phyloP scores from a whole-genome alignment of 2,113 vertebrate genomes.

The Calyptomena viridis region DNA sequence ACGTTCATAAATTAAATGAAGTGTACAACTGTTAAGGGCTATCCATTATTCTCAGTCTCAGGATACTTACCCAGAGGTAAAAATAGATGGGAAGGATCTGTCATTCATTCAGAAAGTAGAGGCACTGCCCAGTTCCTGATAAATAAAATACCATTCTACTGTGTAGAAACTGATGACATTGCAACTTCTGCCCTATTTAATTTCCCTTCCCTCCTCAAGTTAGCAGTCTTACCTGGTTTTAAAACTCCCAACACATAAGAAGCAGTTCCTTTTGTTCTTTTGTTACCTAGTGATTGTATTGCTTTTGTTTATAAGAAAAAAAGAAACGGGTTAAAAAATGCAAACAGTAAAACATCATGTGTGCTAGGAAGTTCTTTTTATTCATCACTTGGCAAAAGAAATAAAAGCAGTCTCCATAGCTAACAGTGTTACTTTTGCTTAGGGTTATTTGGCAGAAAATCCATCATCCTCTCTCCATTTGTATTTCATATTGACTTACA shows the following conservation, averaged over 20 bases:
- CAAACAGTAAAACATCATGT: background rate
- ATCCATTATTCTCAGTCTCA: background rate
- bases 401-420: background rate
- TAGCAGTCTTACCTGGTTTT: background rate
- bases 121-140: background rate
- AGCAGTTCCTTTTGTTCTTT: background rate
- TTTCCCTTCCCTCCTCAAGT: background rate
- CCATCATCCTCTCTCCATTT: slow-evolving; percentile 35
- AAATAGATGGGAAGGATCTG: slow-evolving; percentile 7
- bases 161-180: background rate
- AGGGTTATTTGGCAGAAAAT: slow-evolving; percentile 57
- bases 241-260: background rate
- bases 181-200: background rate
- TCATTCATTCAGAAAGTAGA: slow-evolving; percentile 20
- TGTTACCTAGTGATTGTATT: background rate
- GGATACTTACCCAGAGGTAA: slow-evolving; percentile 6
- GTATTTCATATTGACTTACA: slow-evolving; percentile 23
- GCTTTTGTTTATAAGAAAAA: background rate
- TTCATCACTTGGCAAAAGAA: slow-evolving; percentile 34
- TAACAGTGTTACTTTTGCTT: background rate
- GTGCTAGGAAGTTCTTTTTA: background rate
- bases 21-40: background rate
- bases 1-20: background rate
- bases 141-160: background rate
- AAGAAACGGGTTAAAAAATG: background rate